These are phyloP conservation scores for Chymomyza costata DNA, from an alignment of 1,140 invertebrate species.

Conservation along the genomic window DNA sequence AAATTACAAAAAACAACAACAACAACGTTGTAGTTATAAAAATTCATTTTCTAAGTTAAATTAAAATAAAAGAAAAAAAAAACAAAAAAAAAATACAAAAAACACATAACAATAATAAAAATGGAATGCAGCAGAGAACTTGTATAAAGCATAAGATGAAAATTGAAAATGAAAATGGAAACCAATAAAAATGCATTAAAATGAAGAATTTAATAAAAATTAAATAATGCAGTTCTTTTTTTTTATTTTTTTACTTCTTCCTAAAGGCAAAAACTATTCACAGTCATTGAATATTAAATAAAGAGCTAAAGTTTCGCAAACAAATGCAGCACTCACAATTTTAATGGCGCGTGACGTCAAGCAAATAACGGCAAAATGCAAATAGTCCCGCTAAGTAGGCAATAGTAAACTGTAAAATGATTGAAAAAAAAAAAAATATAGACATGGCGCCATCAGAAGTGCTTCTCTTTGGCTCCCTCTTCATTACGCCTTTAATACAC, in stretches of 20 bases:
- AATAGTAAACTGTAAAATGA: no score
- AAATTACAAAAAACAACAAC: slow-evolving; percentile 13
- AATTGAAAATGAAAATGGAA: slow-evolving; percentile 26
- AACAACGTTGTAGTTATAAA: slow-evolving; percentile 34
- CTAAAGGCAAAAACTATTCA: slow-evolving; percentile 10
- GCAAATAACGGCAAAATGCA: no score
- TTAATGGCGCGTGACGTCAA: slow-evolving; percentile 26
- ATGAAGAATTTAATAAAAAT: slow-evolving; percentile 71
- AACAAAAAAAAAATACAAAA: slow-evolving; percentile 11
- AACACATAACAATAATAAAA: slow-evolving; percentile 46
- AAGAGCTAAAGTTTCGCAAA: not conserved
- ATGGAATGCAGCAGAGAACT: slow-evolving; percentile 35
- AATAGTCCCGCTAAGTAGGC: not conserved
- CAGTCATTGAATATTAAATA: slow-evolving; percentile 37
- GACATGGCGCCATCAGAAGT: no score
- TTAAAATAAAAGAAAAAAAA: slow-evolving; percentile 4
- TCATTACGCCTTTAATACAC: no score
- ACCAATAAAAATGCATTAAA: slow-evolving; percentile 65
- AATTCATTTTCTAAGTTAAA: slow-evolving; percentile 55
- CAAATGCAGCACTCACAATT: slow-evolving; percentile 17
- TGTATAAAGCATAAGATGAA: slow-evolving; percentile 62
- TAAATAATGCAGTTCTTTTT: slow-evolving; percentile 27
- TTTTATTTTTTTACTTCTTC: slow-evolving; percentile 15
- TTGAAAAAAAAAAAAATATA: no score
- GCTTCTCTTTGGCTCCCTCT: no score